Evolutionary conservation across 2,113 vertebrate genomes (phyloP).

Genomic region (Amphiprion percula): DNA sequence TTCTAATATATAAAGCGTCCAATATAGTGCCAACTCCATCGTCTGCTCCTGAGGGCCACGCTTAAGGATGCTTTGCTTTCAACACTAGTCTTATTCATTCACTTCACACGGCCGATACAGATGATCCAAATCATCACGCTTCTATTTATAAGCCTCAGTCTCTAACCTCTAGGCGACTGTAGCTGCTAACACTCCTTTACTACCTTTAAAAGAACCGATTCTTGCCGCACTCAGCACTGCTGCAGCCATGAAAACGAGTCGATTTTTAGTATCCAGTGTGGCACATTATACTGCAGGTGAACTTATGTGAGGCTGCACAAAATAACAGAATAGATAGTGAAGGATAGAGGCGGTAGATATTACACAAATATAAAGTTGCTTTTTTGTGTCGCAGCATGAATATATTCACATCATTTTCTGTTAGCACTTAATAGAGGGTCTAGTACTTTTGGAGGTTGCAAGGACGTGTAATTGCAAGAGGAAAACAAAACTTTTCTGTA

Average conservation of each 20-base stretch:
- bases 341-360: neutral
- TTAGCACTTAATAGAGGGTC: no score
- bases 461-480: neutral
- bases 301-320: neutral
- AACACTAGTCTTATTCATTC: slow-evolving; percentile 13
- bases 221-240: neutral
- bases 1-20: neutral
- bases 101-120: neutral
- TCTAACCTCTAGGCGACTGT: neutral
- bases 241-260: neutral
- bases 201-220: neutral
- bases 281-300: neutral
- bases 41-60: slow-evolving; percentile 16
- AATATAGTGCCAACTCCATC: neutral
- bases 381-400: neutral
- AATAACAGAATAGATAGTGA: slow-evolving; percentile 1
- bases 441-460: no score
- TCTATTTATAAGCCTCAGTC: slow-evolving; percentile 4
- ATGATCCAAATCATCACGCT: slow-evolving; percentile 10
- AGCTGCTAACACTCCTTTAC: neutral
- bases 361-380: neutral
- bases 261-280: neutral
- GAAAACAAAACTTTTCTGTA: neutral
- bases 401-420: neutral
- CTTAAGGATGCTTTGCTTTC: slow-evolving; percentile 29